A percentile compares a stretch with the other conserved stretches of the same genome.
phyloP scores from a whole-genome alignment of 2,797 vertebrate species.

The Agapornis canus region DNA sequence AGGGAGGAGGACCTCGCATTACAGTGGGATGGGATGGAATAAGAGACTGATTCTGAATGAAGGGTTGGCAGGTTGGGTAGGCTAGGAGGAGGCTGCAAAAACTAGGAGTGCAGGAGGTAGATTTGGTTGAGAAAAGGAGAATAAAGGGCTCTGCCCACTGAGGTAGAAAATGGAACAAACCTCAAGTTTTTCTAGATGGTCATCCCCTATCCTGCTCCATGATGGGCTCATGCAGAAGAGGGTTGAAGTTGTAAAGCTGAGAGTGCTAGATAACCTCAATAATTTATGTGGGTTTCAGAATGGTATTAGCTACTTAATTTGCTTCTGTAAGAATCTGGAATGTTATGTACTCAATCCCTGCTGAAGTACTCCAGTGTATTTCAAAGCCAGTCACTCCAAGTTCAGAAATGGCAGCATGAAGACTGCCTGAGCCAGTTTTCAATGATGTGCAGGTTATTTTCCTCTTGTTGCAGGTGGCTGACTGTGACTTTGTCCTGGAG shows the following conservation, averaged over 20 bases:
- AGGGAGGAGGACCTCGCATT: neutral
- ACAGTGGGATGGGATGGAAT: neutral
- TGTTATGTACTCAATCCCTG: neutral
- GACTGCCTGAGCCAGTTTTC: neutral
- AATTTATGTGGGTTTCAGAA: neutral
- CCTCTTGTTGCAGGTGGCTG: neutral
- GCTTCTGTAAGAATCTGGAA: neutral
- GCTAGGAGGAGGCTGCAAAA: neutral
- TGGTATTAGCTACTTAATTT: neutral
- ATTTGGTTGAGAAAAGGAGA: neutral
- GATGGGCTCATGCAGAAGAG: neutral
- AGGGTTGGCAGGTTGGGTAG: neutral
- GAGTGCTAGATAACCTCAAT: neutral
- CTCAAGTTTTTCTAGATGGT: neutral
- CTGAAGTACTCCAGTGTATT: neutral
- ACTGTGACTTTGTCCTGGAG: neutral
- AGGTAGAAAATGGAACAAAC: neutral
- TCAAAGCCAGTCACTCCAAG: neutral
- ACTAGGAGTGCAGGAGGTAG: too few species aligned
- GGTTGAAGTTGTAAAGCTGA: neutral
- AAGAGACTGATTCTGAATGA: neutral
- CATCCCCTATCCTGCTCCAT: neutral
- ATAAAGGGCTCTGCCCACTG: neutral
- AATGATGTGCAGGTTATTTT: neutral
- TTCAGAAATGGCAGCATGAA: neutral